A percentile compares a stretch with the other conserved stretches of the same genome.
Conservation (phyloP, 2,113 vertebrate species). For the Trematocara variabile region DNA sequence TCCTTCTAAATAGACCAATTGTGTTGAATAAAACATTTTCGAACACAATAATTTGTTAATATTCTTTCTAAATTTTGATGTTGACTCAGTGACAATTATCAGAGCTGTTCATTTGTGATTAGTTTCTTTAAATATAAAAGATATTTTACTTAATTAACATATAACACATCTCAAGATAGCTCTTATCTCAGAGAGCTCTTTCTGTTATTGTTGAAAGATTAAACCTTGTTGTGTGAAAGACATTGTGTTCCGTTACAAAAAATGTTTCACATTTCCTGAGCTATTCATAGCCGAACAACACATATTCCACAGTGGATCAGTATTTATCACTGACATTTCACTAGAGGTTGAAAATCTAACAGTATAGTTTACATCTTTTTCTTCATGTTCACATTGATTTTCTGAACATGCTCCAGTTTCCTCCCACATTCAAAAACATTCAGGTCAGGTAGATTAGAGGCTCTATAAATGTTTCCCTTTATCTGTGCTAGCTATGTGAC, state of each 20-base stretch:
- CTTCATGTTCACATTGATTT: constrained; percentile 31
- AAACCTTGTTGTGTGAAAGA: not conserved
- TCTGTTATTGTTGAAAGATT: not conserved
- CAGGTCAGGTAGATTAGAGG: constrained; percentile 47
- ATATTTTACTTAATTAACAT: not conserved
- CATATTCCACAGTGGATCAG: not conserved
- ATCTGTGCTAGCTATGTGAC: constrained; percentile 13
- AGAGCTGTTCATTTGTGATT: not conserved
- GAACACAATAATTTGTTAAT: not conserved
- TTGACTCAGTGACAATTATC: not conserved
- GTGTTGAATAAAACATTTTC: not conserved
- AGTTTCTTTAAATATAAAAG: not conserved
- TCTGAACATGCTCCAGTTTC: constrained; percentile 35
- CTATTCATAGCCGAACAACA: not conserved
- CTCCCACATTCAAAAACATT: constrained; percentile 50
- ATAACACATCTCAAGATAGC: not conserved
- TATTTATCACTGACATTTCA: constrained; percentile 5
- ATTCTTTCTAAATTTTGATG: not conserved
- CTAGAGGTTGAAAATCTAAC: not conserved
- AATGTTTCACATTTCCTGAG: not conserved
- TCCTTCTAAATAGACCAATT: not conserved
- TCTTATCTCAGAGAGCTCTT: not conserved
- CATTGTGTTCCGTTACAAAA: not conserved
- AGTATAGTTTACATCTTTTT: not conserved
- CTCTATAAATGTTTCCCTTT: constrained; percentile 45